Conservation (phyloP, 1,140 invertebrate genomes). For the Pseudobourletiella spinata region DNA sequence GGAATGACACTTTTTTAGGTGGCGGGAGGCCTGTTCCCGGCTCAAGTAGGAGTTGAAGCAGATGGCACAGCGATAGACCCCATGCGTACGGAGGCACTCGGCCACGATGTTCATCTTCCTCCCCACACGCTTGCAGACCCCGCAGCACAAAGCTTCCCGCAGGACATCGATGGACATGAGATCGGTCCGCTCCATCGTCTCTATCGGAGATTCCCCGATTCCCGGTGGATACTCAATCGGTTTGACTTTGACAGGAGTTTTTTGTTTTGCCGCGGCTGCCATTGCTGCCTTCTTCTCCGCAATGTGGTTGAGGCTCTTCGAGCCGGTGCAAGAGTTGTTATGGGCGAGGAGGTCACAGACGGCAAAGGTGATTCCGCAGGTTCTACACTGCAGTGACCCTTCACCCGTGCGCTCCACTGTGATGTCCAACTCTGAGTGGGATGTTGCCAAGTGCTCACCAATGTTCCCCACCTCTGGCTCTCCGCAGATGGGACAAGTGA, state of each 20-base stretch:
- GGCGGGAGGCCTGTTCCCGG: constrained; percentile 14
- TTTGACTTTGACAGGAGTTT: not conserved
- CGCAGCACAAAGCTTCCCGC: constrained; percentile 10
- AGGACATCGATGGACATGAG: constrained; percentile 9
- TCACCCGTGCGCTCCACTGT: constrained; percentile 12
- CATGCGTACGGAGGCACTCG: constrained; percentile 24
- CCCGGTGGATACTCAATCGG: constrained; percentile 12
- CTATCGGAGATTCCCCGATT: constrained; percentile 27
- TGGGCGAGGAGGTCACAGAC: constrained; percentile 29
- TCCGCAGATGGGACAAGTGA: constrained; percentile 31
- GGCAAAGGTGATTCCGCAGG: constrained; percentile 28
- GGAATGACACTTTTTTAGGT: constrained; percentile 25
- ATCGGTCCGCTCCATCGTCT: constrained; percentile 21
- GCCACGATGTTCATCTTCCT: constrained; percentile 19
- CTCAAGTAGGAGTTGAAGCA: constrained; percentile 33
- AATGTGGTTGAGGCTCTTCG: constrained; percentile 12
- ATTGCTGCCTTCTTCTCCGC: not conserved
- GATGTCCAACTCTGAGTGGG: constrained; percentile 25
- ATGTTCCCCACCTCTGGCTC: constrained; percentile 12
- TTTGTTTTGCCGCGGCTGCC: not conserved
- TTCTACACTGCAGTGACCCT: constrained; percentile 15
- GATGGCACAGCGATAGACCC: constrained; percentile 28
- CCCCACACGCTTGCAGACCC: constrained; percentile 17
- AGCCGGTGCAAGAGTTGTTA: constrained; percentile 15
- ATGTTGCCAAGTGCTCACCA: constrained; percentile 11